Evolutionary conservation across 2,888 invertebrate species (phyloP), one percentile per base, ranked within the genome.

Genomic region (Heliconius hortense): DNA sequence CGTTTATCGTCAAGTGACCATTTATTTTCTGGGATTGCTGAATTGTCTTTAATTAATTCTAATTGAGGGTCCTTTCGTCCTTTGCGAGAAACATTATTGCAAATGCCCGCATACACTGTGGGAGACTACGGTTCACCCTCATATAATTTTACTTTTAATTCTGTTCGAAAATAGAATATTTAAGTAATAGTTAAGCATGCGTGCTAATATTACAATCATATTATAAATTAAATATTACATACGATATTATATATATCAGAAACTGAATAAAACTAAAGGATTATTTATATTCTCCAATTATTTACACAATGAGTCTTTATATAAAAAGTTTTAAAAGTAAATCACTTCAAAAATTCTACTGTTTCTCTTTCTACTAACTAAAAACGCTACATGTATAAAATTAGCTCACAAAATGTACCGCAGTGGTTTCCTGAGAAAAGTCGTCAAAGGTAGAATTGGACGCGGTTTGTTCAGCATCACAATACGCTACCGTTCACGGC

Each of bases 1-100:
- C 90, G 87, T 88, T 91, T 87, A 89, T 89, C 89, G 86, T 89
- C 87, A 86, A 92, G 89, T 87, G 88, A 83, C 87, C 89, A 86
- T 89, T 90, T 88, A 90, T 90, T 89, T 89, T 88, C 87, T 86
- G 88, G 87, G 89, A 87, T 92, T 89, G 92, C 92, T 92, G 91
- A 93, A 93, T 93, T 93, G 91, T 92, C 92, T 91, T 90, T 93
- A 93, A 94, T 94, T 92, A 92, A 92, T 91, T 90, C 87, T 92
- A 93, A 93, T 94, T 93, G 89, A 92, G 91, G 84, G 92, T 89
- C 88, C 88, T 90, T 88, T 84, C 79, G 87, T 86, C 82, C 84
- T 91, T 91, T 85, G 90, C 90, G 82, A 88, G 87, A 85, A 88
- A 87, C 87, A 85, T 88, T 89, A 89, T 89, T 90, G 92, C 91